Evolutionary conservation across 2,888 invertebrate species (phyloP).

Genomic region (Thereva nobilitata): DNA sequence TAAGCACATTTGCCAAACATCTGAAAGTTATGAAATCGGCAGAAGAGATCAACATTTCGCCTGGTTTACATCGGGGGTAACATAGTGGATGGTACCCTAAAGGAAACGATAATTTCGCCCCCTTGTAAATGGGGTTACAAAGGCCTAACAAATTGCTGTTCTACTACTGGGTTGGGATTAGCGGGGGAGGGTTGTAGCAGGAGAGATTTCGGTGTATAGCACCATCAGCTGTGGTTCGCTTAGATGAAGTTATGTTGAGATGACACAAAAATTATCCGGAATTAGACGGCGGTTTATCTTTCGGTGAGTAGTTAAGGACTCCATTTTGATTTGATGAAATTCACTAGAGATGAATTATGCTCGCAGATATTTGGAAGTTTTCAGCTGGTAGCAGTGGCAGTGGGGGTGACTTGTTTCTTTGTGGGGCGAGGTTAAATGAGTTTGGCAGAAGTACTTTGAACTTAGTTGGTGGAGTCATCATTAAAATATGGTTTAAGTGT

Average conservation of each 20-base stretch:
- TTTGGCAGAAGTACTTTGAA: no score
- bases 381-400: no score
- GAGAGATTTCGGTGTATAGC: neutral
- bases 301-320: conserved; percentile 1
- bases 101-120: neutral
- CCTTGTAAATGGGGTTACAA: conserved; percentile 11
- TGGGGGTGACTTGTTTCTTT: no score
- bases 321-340: neutral
- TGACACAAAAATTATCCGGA: conserved; percentile 18
- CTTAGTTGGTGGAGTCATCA: no score
- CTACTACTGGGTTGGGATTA: neutral
- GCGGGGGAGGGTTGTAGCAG: no score
- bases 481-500: no score
- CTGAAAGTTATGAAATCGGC: conserved; percentile 10
- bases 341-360: no score
- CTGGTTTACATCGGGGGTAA: neutral
- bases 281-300: conserved; percentile 10
- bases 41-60: conserved; percentile 2
- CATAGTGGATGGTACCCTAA: neutral
- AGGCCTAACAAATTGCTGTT: conserved; percentile 4
- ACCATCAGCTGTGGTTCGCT: neutral
- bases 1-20: no score
- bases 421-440: no score
- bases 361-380: no score
- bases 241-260: conserved; percentile 15